These are phyloP conservation scores for Fopius arisanus DNA, from an alignment of 1,140 invertebrate species.

Conservation along the genomic window DNA sequence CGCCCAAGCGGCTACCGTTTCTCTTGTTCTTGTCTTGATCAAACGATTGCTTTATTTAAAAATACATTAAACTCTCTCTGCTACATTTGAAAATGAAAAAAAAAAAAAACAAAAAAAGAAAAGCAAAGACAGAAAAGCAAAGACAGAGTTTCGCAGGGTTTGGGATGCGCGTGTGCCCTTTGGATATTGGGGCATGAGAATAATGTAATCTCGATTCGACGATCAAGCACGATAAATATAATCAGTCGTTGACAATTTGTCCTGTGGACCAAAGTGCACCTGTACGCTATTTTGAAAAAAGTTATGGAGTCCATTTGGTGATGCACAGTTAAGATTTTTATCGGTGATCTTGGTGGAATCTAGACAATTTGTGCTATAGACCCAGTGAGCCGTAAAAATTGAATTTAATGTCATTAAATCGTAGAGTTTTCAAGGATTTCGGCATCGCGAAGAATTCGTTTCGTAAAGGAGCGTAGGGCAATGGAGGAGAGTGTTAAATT, in stretches of 20 bases:
- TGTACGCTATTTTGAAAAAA: neutral
- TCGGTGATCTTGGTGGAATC: neutral
- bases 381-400: neutral
- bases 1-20: neutral
- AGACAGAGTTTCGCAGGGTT: neutral
- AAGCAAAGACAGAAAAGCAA: too few species aligned
- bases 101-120: neutral
- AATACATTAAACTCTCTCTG: constrained; percentile 43
- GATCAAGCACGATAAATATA: constrained; percentile 49
- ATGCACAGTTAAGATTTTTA: neutral
- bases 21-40: constrained; percentile 40
- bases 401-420: too few species aligned
- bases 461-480: too few species aligned
- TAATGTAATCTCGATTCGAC: constrained; percentile 48
- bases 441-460: too few species aligned
- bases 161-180: constrained; percentile 17
- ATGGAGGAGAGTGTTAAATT: too few species aligned
- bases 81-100: neutral
- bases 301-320: neutral
- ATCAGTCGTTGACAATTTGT: constrained; percentile 51
- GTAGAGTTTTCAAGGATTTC: too few species aligned
- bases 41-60: constrained; percentile 52
- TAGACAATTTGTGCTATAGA: neutral
- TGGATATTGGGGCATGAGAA: constrained; percentile 40
- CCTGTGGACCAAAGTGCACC: constrained; percentile 12